Percentiles rank a stretch among this genome's conserved stretches.
Conservation (phyloP, 2,113 vertebrate species). For the Puntigrus tetrazona region DNA sequence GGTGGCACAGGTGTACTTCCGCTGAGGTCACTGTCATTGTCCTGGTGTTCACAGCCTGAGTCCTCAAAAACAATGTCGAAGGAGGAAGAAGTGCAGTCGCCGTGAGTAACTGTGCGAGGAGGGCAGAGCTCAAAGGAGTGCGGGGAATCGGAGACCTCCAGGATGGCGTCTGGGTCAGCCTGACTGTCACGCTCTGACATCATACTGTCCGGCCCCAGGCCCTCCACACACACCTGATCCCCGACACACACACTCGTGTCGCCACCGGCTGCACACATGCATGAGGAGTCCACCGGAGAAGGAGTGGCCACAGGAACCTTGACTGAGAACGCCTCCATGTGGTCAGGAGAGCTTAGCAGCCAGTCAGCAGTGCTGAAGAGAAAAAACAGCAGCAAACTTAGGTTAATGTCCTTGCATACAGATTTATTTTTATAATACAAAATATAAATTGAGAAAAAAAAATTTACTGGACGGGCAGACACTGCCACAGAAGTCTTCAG, state of each 20-base stretch:
- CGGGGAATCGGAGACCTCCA: slow-evolving; percentile 74
- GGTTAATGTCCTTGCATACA: neutral
- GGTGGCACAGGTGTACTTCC: slow-evolving; percentile 50
- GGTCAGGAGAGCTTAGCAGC: slow-evolving; percentile 89
- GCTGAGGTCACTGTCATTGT: slow-evolving; percentile 63
- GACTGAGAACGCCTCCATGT: slow-evolving; percentile 87
- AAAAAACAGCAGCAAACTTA: neutral
- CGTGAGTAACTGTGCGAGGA: slow-evolving; percentile 65
- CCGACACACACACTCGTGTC: slow-evolving; percentile 48
- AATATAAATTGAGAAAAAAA: neutral
- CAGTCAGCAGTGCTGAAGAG: slow-evolving; percentile 86
- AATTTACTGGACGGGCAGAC: neutral
- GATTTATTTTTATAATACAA: neutral
- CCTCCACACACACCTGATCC: slow-evolving; percentile 43
- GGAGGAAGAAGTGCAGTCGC: slow-evolving; percentile 91
- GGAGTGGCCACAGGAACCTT: slow-evolving; percentile 85
- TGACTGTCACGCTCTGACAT: slow-evolving; percentile 80
- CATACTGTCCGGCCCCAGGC: slow-evolving; percentile 75
- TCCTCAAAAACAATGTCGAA: slow-evolving; percentile 95
- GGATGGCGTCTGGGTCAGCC: slow-evolving; percentile 76
- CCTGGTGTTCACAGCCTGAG: slow-evolving; percentile 86
- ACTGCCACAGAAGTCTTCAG: too few species aligned
- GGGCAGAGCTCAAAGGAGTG: slow-evolving; percentile 80
- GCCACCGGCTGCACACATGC: slow-evolving; percentile 40
- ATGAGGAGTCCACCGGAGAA: slow-evolving; percentile 51